These are phyloP conservation scores for Vandiemenella viatica DNA, from an alignment of 2,888 invertebrate species.

Conservation along the genomic window DNA sequence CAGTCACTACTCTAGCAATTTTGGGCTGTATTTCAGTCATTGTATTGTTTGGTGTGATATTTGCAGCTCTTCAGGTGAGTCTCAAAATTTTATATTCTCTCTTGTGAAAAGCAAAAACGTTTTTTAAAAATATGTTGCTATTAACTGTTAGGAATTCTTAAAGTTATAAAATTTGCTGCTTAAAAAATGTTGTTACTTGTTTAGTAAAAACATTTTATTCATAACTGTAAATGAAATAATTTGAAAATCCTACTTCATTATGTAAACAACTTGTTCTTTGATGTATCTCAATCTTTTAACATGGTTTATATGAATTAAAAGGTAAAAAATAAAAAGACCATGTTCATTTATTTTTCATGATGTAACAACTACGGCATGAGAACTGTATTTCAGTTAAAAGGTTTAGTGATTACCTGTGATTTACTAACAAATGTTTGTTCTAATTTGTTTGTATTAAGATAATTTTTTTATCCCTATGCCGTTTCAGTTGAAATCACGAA, in stretches of 20 bases:
- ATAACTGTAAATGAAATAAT: neutral
- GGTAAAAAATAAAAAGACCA: too few species aligned
- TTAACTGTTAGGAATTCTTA: neutral
- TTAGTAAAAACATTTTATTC: neutral
- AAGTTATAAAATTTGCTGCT: too few species aligned
- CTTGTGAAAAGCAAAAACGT: neutral
- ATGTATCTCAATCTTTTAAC: too few species aligned
- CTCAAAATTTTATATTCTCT: neutral
- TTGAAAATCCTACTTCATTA: neutral
- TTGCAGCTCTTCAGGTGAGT: conserved; percentile 56
- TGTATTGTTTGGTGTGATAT: conserved; percentile 51
- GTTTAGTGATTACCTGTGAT: too few species aligned
- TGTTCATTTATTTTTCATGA: too few species aligned
- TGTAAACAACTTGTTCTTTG: neutral
- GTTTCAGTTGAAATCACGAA: conserved; percentile 17
- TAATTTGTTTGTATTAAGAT: too few species aligned
- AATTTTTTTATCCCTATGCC: too few species aligned
- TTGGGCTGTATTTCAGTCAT: conserved; percentile 53
- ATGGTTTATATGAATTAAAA: too few species aligned
- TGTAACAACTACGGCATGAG: too few species aligned
- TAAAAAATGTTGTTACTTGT: neutral
- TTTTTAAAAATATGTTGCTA: neutral
- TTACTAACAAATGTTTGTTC: too few species aligned
- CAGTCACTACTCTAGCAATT: conserved; percentile 49
- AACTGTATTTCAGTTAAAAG: too few species aligned